phyloP scores from a whole-genome alignment of 2,888 invertebrate genomes.

The Nephrotoma flavescens region DNA sequence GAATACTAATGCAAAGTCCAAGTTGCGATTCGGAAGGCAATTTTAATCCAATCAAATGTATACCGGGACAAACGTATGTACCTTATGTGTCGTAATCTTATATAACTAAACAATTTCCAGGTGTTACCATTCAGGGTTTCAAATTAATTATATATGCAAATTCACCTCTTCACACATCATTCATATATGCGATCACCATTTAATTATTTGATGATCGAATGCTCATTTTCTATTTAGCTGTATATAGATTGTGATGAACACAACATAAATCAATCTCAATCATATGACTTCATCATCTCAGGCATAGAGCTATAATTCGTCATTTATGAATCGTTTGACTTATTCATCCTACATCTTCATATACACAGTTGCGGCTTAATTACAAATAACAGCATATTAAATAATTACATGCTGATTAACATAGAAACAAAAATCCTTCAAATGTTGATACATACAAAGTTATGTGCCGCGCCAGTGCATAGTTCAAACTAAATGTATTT shows the following conservation, averaged over 20 bases:
- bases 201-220: background rate
- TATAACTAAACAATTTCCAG: background rate
- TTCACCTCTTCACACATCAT: background rate
- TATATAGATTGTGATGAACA: background rate
- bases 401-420: background rate
- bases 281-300: background rate
- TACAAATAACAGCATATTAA: background rate
- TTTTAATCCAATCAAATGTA: slow-evolving; percentile 42
- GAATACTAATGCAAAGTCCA: slow-evolving; percentile 40
- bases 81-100: too few species aligned
- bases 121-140: background rate
- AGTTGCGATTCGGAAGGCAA: slow-evolving; percentile 47
- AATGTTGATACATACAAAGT: background rate
- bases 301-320: background rate
- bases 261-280: background rate
- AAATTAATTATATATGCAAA: background rate
- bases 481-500: background rate
- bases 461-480: background rate
- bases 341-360: background rate
- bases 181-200: background rate
- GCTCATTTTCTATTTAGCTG: background rate
- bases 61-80: slow-evolving; percentile 50
- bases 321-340: background rate
- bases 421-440: background rate
- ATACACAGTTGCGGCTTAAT: background rate